Base-by-base conservation (phyloP, 1,140 invertebrate genomes). In the Sminthurides bifidus region DNA sequence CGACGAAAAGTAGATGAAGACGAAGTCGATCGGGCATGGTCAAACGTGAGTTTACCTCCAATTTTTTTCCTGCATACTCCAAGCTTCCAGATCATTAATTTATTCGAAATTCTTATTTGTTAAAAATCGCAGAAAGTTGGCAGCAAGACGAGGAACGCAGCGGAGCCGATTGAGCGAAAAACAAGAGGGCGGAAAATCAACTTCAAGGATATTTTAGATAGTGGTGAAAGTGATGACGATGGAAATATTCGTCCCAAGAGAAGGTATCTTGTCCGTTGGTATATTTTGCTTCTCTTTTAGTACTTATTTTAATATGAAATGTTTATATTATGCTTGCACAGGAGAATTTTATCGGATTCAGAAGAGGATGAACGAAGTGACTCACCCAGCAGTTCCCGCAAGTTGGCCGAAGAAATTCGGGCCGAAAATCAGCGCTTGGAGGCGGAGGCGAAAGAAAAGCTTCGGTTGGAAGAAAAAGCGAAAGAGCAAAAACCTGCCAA, bases 111-210 rank as follows among this genome's bases (percentile, higher is more conserved):
- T 12, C 17, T 37, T 37, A 37, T 37, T 37, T 37, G 10, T 44
- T 12, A 21, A 21, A 44, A 44, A 14, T 44, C 56, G 3, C 31
- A 61, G 59, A 51, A 54, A 52, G 27, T 37, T 35, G 55, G 54
- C 2, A 49, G 26, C 8, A 60, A 59, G 52, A 38, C 24, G 41
- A 55, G 77, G 55, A 74, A 76, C 53, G 33, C 48, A 1, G 54
- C 50, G 12, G 75, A 78, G 45, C 68, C 71, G 51, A 69, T 69
- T 21, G 62, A 73, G 33, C 66, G 73, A 5, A 67, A 77, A 56
- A 71, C 79, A 19, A 83, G 82, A 44, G 82, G 82, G 1, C 75
- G 79, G 27, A 81, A 82, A 65, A 81, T 83, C 40, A 82, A 81
- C 63, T 85, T 83, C 66, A 74, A 81, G 33, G 81, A 83, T 70